Conservation (phyloP, 1,140 invertebrate species). For the Calephelis nemesis region DNA sequence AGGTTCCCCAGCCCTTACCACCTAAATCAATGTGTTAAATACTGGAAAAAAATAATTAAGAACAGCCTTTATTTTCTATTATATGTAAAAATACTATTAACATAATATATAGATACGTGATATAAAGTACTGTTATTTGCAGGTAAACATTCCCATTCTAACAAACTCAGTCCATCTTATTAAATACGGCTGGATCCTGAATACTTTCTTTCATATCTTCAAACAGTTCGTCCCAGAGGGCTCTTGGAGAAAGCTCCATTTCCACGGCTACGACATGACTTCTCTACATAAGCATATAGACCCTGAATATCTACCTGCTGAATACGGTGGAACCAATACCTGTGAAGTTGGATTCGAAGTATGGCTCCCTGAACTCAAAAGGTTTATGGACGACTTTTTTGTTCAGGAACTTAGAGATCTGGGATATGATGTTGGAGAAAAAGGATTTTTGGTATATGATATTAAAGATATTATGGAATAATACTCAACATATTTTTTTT, state of each 20-base stretch:
- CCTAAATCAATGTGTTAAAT: no score
- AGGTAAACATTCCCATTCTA: constrained; percentile 86
- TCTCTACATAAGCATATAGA: constrained; percentile 87
- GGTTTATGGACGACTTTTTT: constrained; percentile 64
- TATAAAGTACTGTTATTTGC: constrained; percentile 19
- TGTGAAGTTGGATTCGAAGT: constrained; percentile 51
- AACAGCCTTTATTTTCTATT: no score
- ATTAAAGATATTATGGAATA: no score
- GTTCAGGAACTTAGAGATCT: constrained; percentile 53
- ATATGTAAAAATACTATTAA: no score
- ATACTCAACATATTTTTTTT: no score
- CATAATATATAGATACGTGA: no score
- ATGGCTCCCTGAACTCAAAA: constrained; percentile 57
- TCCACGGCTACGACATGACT: constrained; percentile 87
- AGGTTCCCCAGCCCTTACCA: no score
- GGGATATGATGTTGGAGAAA: constrained; percentile 46
- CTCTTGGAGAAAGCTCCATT: constrained; percentile 85
- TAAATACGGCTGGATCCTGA: constrained; percentile 88
- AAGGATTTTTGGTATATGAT: neutral
- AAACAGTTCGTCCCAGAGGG: constrained; percentile 85
- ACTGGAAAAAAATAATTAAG: no score
- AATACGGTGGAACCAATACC: constrained; percentile 83
- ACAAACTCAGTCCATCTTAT: constrained; percentile 87
- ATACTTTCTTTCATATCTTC: constrained; percentile 85
- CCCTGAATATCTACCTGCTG: constrained; percentile 84